These are phyloP conservation scores for Rotaria macrura DNA, from an alignment of 2,888 invertebrate genomes.

Conservation along the genomic window DNA sequence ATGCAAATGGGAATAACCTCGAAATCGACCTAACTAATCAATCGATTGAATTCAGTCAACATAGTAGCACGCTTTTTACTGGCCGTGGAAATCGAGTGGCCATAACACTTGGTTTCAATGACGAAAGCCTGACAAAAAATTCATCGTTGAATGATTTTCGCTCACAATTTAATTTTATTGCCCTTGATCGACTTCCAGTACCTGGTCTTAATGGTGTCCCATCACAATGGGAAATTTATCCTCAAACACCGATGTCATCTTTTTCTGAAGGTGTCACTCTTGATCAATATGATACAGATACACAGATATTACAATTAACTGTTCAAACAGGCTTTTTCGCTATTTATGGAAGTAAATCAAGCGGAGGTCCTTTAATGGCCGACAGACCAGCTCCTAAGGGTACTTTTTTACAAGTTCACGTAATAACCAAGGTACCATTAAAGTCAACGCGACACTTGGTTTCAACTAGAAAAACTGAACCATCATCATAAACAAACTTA, in stretches of 20 bases:
- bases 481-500: too few species aligned
- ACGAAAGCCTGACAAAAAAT: neutral
- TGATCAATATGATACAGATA: neutral
- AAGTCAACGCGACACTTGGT: neutral
- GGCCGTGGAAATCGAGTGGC: too few species aligned
- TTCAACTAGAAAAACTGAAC: too few species aligned
- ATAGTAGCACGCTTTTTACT: neutral
- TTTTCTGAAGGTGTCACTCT: neutral
- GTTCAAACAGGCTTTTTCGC: neutral
- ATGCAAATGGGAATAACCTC: neutral
- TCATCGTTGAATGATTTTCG: too few species aligned
- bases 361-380: neutral
- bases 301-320: neutral
- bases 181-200: neutral
- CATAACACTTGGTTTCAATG: neutral
- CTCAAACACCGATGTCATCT: conserved; percentile 5
- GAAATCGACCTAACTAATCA: neutral
- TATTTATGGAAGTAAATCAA: neutral
- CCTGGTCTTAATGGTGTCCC: neutral
- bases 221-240: neutral
- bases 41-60: neutral
- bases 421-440: neutral
- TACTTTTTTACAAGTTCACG: neutral
- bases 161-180: too few species aligned
- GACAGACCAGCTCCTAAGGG: neutral